These are phyloP conservation scores for Asobara japonica DNA, from an alignment of 1,140 invertebrate genomes.

Conservation along the genomic window DNA sequence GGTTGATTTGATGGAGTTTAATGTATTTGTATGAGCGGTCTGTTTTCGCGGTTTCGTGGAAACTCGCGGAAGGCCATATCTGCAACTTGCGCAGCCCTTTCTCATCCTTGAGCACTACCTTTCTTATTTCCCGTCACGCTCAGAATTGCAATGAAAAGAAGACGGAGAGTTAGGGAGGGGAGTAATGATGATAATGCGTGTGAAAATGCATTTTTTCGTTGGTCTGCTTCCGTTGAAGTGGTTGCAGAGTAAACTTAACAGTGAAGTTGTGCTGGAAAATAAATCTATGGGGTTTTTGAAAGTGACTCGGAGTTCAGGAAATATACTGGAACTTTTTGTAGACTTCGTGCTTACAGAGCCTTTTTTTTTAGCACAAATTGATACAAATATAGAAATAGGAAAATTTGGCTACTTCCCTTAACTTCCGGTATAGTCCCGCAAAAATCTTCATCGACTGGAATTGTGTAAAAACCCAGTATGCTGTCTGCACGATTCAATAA, in stretches of 20 bases:
- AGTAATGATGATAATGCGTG: background rate
- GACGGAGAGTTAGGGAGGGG: slow-evolving; percentile 7
- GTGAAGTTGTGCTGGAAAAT: too few relatives aligned
- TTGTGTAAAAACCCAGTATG: too few relatives aligned
- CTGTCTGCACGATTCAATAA: too few relatives aligned
- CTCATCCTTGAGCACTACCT: slow-evolving; percentile 37
- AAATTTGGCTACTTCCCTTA: too few relatives aligned
- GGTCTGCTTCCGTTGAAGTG: background rate
- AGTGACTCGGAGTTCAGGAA: too few relatives aligned
- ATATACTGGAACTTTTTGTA: too few relatives aligned
- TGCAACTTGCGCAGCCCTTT: slow-evolving; percentile 26
- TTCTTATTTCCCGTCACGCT: slow-evolving; percentile 36
- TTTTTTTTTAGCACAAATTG: too few relatives aligned
- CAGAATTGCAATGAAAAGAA: slow-evolving; percentile 22
- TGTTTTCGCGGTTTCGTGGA: slow-evolving; percentile 25
- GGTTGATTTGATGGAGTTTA: background rate
- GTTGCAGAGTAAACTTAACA: background rate
- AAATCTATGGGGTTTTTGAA: too few relatives aligned
- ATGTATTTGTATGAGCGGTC: slow-evolving; percentile 19
- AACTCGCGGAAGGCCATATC: slow-evolving; percentile 28
- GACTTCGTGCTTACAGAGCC: too few relatives aligned
- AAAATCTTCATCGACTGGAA: too few relatives aligned
- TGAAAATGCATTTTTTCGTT: background rate
- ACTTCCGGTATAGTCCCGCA: too few relatives aligned
- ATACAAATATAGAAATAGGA: too few relatives aligned